These are phyloP conservation scores for Erythrocebus patas DNA, from an alignment of 2,113 vertebrate genomes.

Conservation along the genomic window DNA sequence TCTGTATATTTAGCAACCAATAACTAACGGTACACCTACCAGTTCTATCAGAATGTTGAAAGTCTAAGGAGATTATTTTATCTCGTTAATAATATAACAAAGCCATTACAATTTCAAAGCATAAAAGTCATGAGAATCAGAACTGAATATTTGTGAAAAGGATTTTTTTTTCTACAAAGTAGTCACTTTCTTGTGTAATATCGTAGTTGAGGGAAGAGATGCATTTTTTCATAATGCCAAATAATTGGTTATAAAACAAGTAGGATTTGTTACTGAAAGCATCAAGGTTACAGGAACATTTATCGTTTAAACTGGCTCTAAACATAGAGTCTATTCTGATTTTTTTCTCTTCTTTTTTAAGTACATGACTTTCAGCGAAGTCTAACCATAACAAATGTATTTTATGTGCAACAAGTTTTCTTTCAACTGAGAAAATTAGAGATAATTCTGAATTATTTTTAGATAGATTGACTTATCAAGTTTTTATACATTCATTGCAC, in stretches of 20 bases:
- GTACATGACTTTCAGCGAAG: not conserved
- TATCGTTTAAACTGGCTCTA: constrained; percentile 12
- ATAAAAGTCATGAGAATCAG: not conserved
- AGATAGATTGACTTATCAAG: not conserved
- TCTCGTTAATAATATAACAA: not conserved
- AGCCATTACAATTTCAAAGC: not conserved
- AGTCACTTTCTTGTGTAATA: not conserved
- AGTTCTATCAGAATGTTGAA: not conserved
- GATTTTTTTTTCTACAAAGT: not conserved
- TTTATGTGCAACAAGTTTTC: constrained; percentile 39
- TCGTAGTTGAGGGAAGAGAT: not conserved
- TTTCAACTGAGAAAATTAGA: constrained; percentile 52
- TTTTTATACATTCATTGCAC: not conserved
- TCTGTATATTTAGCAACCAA: not conserved
- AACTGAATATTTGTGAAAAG: not conserved
- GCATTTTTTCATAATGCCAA: not conserved
- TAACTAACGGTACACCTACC: not conserved
- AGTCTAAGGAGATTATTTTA: not conserved
- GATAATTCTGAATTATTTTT: constrained; percentile 42
- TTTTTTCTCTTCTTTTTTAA: not conserved
- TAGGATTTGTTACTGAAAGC: not conserved
- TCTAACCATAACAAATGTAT: not conserved
- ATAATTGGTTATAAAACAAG: constrained; percentile 3
- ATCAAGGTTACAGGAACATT: not conserved
- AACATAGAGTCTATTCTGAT: not conserved